Conservation (phyloP, 2,888 invertebrate genomes). For the Schizaphis graminum region DNA sequence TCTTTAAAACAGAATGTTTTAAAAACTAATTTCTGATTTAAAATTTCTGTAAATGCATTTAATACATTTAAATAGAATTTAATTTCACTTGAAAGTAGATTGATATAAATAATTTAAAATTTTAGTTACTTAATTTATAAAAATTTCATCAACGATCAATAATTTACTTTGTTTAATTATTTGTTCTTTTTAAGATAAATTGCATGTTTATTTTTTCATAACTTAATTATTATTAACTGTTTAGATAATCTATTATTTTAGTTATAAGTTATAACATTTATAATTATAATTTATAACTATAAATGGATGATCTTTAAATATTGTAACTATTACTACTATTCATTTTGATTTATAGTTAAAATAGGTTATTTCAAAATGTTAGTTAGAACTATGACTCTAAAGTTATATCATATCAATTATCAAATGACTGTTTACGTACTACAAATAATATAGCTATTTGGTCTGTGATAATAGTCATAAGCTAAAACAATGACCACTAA, state of each 20-base stretch:
- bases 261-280: not conserved
- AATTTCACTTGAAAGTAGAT: not conserved
- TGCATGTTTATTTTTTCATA: not conserved
- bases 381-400: not conserved
- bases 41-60: not conserved
- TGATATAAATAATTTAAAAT: not conserved
- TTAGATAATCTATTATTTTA: not conserved
- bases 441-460: not conserved
- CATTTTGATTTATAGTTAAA: not conserved
- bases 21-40: not conserved
- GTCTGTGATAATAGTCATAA: not conserved
- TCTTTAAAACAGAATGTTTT: not conserved
- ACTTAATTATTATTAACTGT: not conserved
- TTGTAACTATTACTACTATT: not conserved
- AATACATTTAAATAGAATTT: not conserved
- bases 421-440: not conserved
- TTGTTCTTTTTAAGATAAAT: not conserved
- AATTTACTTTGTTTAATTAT: not conserved
- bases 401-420: not conserved
- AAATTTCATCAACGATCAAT: not conserved
- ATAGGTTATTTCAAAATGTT: not conserved
- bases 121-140: not conserved
- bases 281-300: not conserved
- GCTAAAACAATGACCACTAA: not conserved
- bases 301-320: not conserved